Conservation (phyloP, 2,113 vertebrate genomes). For the Ceratotherium simum region DNA sequence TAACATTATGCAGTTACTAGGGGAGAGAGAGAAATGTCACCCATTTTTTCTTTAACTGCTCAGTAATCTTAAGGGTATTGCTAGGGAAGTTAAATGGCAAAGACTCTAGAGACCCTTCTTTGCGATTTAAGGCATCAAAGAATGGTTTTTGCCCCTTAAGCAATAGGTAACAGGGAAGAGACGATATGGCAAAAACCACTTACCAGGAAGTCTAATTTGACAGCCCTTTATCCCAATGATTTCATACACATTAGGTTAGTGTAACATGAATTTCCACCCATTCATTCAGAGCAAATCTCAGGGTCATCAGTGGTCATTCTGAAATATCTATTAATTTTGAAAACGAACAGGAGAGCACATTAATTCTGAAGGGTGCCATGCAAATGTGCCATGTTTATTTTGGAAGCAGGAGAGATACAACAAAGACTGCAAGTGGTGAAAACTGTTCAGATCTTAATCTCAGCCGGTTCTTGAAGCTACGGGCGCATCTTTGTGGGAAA, state of each 20-base stretch:
- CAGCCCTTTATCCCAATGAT: not conserved
- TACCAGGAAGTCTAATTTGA: not conserved
- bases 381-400: constrained; percentile 8
- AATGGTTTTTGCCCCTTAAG: constrained; percentile 24
- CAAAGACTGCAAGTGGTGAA: constrained; percentile 22
- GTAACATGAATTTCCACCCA: constrained; percentile 6
- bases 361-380: not conserved
- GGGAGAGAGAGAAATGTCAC: not conserved
- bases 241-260: not conserved
- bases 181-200: not conserved
- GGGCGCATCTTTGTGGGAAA: not conserved
- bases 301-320: not conserved
- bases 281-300: constrained; percentile 34
- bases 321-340: constrained; percentile 56
- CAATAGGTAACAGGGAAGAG: not conserved
- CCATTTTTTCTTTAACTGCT: not conserved
- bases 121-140: not conserved
- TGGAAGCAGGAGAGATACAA: constrained; percentile 33
- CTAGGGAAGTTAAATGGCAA: not conserved
- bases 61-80: not conserved
- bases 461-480: not conserved
- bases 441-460: constrained; percentile 42
- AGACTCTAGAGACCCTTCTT: not conserved
- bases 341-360: not conserved
- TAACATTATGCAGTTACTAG: not conserved